phyloP scores from a whole-genome alignment of 2,888 invertebrate genomes.

The Noctua janthe region DNA sequence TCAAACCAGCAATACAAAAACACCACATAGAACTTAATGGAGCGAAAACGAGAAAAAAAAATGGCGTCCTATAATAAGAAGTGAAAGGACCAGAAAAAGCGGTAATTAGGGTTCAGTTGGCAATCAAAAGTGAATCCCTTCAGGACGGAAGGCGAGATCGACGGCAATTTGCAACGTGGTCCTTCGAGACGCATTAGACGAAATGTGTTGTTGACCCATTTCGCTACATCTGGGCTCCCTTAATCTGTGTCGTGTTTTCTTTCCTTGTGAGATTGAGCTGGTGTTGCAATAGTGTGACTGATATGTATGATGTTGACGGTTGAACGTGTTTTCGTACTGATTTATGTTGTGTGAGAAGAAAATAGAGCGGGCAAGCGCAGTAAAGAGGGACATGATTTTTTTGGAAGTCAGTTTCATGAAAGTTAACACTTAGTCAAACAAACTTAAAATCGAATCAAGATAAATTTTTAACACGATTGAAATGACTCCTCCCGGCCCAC shows the following conservation, averaged over 20 bases:
- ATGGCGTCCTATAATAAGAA: constrained; percentile 56
- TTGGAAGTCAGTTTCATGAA: not conserved
- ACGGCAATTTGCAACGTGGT: constrained; percentile 69
- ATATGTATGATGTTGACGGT: constrained; percentile 10
- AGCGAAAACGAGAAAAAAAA: constrained; percentile 57
- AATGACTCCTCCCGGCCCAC: not conserved
- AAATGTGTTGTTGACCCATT: constrained; percentile 71
- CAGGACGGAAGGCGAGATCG: constrained; percentile 66
- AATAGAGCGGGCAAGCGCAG: not conserved
- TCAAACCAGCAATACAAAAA: constrained; percentile 45
- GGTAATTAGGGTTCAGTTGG: constrained; percentile 78
- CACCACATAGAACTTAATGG: constrained; percentile 57
- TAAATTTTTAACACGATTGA: not conserved
- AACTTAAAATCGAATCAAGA: not conserved
- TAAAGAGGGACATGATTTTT: not conserved
- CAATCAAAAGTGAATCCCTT: constrained; percentile 80
- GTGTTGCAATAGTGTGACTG: constrained; percentile 24
- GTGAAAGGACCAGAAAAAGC: constrained; percentile 64
- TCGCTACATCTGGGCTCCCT: constrained; percentile 62
- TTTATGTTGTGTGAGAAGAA: not conserved
- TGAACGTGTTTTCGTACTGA: not conserved
- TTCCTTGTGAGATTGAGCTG: constrained; percentile 52
- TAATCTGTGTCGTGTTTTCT: constrained; percentile 59
- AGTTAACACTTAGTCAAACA: not conserved
- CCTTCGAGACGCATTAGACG: constrained; percentile 64